These are phyloP conservation scores for Ateles fusciceps DNA, from an alignment of 2,797 vertebrate species.

Conservation along the genomic window DNA sequence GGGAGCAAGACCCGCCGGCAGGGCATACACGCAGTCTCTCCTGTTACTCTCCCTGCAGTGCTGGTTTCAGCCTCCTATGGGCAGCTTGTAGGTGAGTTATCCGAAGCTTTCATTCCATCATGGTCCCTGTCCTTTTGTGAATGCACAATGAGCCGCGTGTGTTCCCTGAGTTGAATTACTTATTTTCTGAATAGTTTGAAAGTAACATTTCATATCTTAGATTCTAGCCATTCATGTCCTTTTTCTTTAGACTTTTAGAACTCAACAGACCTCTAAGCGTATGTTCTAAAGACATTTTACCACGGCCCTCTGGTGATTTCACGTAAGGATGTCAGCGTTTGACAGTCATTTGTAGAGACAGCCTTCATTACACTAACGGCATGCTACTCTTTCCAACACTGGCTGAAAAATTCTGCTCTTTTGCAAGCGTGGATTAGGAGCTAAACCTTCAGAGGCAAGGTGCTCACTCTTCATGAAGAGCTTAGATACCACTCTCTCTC, in stretches of 20 bases:
- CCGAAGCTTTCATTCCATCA: not conserved
- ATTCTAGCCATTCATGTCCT: not conserved
- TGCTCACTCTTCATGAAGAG: not conserved
- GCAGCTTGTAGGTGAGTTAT: too few species aligned
- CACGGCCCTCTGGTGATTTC: not conserved
- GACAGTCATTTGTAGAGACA: not conserved
- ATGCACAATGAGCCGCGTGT: not conserved
- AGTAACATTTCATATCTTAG: not conserved
- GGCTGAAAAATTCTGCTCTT: not conserved
- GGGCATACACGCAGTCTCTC: accelerated
- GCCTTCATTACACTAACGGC: not conserved
- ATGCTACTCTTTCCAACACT: not conserved
- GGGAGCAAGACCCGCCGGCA: not conserved
- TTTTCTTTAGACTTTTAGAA: not conserved
- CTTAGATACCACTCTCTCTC: not conserved
- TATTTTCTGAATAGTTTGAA: not conserved
- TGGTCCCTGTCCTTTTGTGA: too few species aligned
- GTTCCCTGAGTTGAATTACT: not conserved
- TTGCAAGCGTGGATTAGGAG: not conserved
- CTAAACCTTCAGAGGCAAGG: not conserved
- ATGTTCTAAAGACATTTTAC: not conserved
- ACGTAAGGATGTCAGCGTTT: not conserved
- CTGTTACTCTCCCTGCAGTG: not conserved
- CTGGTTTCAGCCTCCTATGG: not conserved
- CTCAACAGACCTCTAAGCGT: not conserved